Percentiles rank a stretch among this genome's conserved stretches.
Conservation (phyloP, 2,113 vertebrate species). For the Donacobius atricapilla region DNA sequence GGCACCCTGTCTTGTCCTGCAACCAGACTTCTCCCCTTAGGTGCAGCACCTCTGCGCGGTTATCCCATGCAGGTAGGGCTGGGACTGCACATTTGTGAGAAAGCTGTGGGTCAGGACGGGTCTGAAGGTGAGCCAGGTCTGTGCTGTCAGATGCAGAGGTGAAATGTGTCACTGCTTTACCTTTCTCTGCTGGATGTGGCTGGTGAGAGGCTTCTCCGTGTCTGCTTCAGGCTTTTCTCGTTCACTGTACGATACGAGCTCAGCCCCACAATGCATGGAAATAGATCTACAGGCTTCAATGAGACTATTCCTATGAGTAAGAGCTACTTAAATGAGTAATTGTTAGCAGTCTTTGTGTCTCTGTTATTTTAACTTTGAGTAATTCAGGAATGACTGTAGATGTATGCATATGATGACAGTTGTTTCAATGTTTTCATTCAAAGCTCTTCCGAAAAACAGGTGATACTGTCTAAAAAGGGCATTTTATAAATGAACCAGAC, state of each 20-base stretch:
- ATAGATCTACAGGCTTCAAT: background rate
- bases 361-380: conserved; percentile 56
- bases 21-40: rapidly evolving
- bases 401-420: background rate
- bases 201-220: background rate
- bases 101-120: background rate
- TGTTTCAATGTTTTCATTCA: conserved; percentile 38
- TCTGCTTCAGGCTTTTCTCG: background rate
- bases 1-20: background rate
- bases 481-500: background rate
- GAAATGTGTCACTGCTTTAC: background rate
- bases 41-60: background rate
- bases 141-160: background rate
- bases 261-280: background rate
- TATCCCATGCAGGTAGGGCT: rapidly evolving
- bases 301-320: conserved; percentile 27
- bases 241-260: rapidly evolving
- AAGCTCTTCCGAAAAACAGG: background rate
- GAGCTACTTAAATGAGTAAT: conserved; percentile 20
- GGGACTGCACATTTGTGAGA: background rate
- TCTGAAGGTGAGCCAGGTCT: background rate
- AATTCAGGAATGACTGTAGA: conserved; percentile 54
- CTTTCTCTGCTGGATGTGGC: background rate
- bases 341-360: conserved; percentile 3
- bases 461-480: conserved; percentile 17